Base-by-base conservation (phyloP, 2,797 vertebrate species). In the Rousettus madagascariensis region DNA sequence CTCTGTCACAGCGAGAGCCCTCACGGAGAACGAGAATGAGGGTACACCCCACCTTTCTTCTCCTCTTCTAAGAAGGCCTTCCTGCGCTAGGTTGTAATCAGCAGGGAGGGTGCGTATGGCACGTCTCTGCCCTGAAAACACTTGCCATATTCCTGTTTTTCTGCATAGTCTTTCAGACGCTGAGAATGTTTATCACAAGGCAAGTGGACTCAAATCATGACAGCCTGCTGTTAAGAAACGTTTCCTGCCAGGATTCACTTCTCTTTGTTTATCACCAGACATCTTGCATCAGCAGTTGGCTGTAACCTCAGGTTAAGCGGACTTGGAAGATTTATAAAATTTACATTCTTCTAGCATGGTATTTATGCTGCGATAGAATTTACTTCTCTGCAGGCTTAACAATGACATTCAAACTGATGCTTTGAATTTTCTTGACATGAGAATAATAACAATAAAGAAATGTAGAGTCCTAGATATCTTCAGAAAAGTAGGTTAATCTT, bases 371-470 rank as follows among this genome's bases (percentile, higher is more conserved):
- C 86, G 71, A 89, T 95, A 97, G 94, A 97, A 97, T 95, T 82
- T 55, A 30, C 71, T 97, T 95, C 92, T 97, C 51, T 75, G 79
- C 92, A 98, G 66, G 66, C 96, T 97, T 1, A 57, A 89, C 69
- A 89, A 46, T 97, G 92, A 95, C 96, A 96, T 98, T 97, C 96
- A 72, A 38, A 66, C 92, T 94, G 85, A 96, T 97, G 95, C 90
- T 95, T 96, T 97, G 96, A 88, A 69, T 96, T 97, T 97, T 77
- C 85, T 96, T 26, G 51, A 61, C 33, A n/a, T 10, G 9, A 55
- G 46, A 61, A 78, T 68, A 80, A 19, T 43, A 55, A 51, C 5
- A 87, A 10, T 46, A 63, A 86, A 38, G 86, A 75, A 84, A 53
- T 38, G 33, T n/a, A 33, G 55, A 69, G 33, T 69, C 71, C 38